Percentiles rank a stretch among this genome's conserved stretches.
These are phyloP conservation scores for Anodontia alba DNA, from an alignment of 2,888 invertebrate species.

Conservation along the genomic window DNA sequence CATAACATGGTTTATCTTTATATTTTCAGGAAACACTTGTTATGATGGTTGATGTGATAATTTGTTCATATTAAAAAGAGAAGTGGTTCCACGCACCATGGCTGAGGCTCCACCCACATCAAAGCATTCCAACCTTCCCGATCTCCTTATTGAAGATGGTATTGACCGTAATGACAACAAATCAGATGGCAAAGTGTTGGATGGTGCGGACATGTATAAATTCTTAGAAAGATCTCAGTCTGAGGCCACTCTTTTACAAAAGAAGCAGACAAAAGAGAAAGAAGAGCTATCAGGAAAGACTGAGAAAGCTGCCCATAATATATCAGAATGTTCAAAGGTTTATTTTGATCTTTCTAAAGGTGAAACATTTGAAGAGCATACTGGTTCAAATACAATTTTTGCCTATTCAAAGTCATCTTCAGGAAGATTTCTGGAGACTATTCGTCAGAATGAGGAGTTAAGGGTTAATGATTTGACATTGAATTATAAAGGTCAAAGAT, in stretches of 20 bases:
- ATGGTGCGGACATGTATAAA: conserved; percentile 56
- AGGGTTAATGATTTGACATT: conserved; percentile 64
- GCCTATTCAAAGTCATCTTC: conserved; percentile 60
- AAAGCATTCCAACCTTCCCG: neutral
- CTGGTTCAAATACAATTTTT: conserved; percentile 54
- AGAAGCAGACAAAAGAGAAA: conserved; percentile 34
- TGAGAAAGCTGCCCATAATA: conserved; percentile 59
- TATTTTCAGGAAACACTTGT: too few species aligned
- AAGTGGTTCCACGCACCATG: too few species aligned
- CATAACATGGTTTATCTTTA: too few species aligned
- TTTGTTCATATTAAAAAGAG: too few species aligned
- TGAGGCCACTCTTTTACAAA: conserved; percentile 74
- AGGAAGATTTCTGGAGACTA: conserved; percentile 79
- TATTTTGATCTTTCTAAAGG: conserved; percentile 84
- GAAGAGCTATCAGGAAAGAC: conserved; percentile 18
- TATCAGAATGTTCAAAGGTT: conserved; percentile 82
- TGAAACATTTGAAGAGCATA: conserved; percentile 60
- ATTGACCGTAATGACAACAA: neutral
- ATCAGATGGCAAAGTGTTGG: neutral
- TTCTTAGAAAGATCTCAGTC: conserved; percentile 82
- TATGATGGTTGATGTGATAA: too few species aligned
- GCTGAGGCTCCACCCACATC: neutral
- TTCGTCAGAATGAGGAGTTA: conserved; percentile 82
- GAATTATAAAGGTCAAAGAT: conserved; percentile 62
- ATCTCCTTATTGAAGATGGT: neutral